phyloP scores from a whole-genome alignment of 2,888 invertebrate genomes.

The Drosophila multiciliata region DNA sequence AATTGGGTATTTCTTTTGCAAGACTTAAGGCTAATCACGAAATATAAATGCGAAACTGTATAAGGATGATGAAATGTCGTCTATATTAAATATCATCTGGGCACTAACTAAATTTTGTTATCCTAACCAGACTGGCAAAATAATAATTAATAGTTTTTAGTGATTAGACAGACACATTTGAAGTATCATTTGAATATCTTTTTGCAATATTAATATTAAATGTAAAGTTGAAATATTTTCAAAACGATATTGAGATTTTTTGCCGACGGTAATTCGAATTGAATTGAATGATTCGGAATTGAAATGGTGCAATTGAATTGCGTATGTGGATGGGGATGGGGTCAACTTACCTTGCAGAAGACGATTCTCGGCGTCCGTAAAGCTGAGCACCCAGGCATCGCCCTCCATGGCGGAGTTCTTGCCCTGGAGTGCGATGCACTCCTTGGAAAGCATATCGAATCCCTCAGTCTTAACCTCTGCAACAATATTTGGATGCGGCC shows the following conservation, averaged over 20 bases:
- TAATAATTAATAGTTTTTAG: neutral
- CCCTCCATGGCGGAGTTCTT: constrained; percentile 97
- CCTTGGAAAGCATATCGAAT: constrained; percentile 96
- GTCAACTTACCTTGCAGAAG: constrained; percentile 89
- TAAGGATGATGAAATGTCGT: no score
- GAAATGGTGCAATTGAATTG: neutral
- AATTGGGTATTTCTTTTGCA: neutral
- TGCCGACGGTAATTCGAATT: constrained; percentile 56
- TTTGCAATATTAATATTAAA: neutral
- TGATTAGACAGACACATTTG: neutral
- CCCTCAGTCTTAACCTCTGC: constrained; percentile 98
- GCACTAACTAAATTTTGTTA: neutral
- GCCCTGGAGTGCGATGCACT: constrained; percentile 93
- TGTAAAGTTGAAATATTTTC: neutral
- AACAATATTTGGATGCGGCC: constrained; percentile 97
- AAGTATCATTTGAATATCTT: neutral
- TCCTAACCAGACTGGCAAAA: neutral
- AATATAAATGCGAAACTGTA: neutral
- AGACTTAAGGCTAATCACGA: neutral
- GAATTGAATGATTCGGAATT: neutral
- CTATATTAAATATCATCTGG: neutral
- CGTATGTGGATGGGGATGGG: neutral
- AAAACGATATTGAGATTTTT: neutral
- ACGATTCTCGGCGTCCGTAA: constrained; percentile 96
- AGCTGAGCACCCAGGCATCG: constrained; percentile 97